Percentiles rank a stretch among this genome's conserved stretches.
Evolutionary conservation across 2,888 invertebrate genomes (phyloP).

Genomic region (Tuta absoluta): DNA sequence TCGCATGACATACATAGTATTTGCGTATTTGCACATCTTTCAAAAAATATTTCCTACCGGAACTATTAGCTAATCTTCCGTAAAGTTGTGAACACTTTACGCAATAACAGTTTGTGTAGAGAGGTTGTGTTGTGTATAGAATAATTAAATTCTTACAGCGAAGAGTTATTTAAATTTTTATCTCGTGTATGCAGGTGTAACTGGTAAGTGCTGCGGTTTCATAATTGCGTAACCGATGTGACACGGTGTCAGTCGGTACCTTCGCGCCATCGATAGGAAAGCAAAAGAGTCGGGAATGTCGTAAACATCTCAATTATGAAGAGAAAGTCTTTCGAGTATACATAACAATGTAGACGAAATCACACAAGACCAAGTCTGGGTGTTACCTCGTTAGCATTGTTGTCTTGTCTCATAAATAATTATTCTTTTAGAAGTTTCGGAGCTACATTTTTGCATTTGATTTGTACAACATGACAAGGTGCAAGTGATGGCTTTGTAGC

Average conservation of each 20-base stretch:
- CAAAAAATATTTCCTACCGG: slow-evolving; percentile 44
- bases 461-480: slow-evolving; percentile 8
- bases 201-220: slow-evolving; percentile 36
- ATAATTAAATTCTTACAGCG: slow-evolving; percentile 37
- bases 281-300: slow-evolving; percentile 35
- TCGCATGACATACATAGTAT: slow-evolving; percentile 30
- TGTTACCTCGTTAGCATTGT: slow-evolving; percentile 17
- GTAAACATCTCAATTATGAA: slow-evolving; percentile 38
- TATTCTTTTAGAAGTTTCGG: slow-evolving; percentile 8
- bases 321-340: slow-evolving; percentile 50
- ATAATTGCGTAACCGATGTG: slow-evolving; percentile 43
- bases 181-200: slow-evolving; percentile 24
- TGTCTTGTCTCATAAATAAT: slow-evolving; percentile 5
- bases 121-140: slow-evolving; percentile 46
- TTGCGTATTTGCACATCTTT: slow-evolving; percentile 36
- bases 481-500: neutral
- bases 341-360: slow-evolving; percentile 21
- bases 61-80: slow-evolving; percentile 48
- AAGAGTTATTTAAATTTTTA: slow-evolving; percentile 12
- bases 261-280: slow-evolving; percentile 31
- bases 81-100: slow-evolving; percentile 49
- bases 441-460: neutral
- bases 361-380: slow-evolving; percentile 14
- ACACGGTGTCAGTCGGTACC: slow-evolving; percentile 18
- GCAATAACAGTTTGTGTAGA: slow-evolving; percentile 47